Percentiles rank a stretch among this genome's conserved stretches.
phyloP scores from a whole-genome alignment of 2,797 vertebrate genomes.

The Eulemur coronatus region DNA sequence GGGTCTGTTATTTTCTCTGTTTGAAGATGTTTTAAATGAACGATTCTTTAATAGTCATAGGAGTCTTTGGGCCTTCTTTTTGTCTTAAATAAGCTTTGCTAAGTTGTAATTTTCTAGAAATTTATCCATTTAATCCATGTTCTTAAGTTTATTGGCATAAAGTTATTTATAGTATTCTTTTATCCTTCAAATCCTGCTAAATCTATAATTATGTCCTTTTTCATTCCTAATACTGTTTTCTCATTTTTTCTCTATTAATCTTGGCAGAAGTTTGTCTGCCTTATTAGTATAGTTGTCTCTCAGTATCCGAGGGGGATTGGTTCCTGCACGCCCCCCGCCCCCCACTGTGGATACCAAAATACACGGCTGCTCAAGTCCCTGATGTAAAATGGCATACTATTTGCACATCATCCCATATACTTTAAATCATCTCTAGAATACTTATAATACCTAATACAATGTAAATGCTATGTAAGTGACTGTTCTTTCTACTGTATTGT shows the following conservation, averaged over 20 bases:
- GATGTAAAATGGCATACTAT: background rate
- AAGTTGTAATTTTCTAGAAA: conserved; percentile 64
- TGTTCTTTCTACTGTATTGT: background rate
- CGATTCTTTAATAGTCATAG: background rate
- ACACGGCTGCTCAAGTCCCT: background rate
- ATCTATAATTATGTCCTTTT: conserved; percentile 11
- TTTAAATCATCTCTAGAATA: background rate
- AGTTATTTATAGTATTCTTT: conserved; percentile 51
- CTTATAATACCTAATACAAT: background rate
- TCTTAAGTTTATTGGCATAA: conserved; percentile 53
- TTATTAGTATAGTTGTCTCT: background rate
- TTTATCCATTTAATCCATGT: conserved; percentile 34
- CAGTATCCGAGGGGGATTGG: background rate
- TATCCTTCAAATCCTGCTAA: background rate
- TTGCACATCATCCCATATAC: background rate
- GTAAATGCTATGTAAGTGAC: background rate
- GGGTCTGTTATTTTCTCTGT: conserved; percentile 54
- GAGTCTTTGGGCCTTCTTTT: background rate
- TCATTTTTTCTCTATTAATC: background rate
- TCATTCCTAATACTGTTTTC: background rate
- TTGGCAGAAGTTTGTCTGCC: background rate
- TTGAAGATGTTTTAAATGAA: conserved; percentile 50
- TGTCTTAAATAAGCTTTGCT: conserved; percentile 39
- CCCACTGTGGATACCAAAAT: background rate
- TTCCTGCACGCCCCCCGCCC: background rate